These are phyloP conservation scores for Rugalucina vietnamica DNA, from an alignment of 2,888 invertebrate genomes.

Conservation along the genomic window DNA sequence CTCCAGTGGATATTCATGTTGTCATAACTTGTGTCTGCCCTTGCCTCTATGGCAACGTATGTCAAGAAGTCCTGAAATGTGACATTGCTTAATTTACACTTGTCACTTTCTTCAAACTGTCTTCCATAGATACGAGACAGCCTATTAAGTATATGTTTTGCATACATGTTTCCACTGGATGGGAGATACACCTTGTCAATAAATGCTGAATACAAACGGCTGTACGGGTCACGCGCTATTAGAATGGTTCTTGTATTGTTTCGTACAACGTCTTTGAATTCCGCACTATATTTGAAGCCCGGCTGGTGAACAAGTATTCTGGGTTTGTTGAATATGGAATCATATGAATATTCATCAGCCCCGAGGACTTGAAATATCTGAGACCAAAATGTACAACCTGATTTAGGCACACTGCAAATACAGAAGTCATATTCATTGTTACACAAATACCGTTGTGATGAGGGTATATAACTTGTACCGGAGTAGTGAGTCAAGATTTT, in stretches of 20 bases:
- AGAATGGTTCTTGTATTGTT: not conserved
- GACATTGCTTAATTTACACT: not conserved
- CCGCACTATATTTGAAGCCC: not conserved
- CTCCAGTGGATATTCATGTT: not conserved
- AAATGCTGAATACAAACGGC: not conserved
- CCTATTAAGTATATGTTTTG: not conserved
- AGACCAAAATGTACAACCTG: not conserved
- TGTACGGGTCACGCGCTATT: not conserved
- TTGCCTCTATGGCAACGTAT: not conserved
- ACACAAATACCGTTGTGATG: not conserved
- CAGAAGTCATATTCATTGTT: not conserved
- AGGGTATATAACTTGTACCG: too few species aligned
- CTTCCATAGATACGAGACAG: not conserved
- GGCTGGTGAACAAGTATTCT: not conserved
- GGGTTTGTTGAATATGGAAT: not conserved
- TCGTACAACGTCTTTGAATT: not conserved
- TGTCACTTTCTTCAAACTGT: not conserved
- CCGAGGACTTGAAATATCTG: not conserved
- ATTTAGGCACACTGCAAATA: not conserved
- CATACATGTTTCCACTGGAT: not conserved
- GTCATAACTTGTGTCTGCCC: not conserved
- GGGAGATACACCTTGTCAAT: not conserved
- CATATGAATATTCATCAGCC: not conserved
- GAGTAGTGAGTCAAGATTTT: too few species aligned
- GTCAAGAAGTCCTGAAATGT: not conserved